Evolutionary conservation across 53 echinoderm and acorn worm genomes (phyloP).

Genomic region (Arbacia lixula): DNA sequence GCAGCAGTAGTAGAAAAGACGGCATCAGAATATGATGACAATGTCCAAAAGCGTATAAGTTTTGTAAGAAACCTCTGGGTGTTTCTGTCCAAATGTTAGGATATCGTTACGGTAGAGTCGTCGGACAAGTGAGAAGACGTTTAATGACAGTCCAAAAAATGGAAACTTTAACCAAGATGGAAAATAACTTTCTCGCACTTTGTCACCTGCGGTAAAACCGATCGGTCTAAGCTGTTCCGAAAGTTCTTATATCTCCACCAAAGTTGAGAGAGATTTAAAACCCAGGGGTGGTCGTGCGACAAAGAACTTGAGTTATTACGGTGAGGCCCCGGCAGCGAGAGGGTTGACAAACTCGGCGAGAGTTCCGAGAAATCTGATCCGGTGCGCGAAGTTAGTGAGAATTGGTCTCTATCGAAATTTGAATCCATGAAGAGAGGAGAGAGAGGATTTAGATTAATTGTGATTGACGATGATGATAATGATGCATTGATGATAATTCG

Average conservation of each 20-base stretch:
- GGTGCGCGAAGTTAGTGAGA: conserved; percentile 1
- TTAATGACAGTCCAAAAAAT: too few species aligned
- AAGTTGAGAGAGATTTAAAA: neutral
- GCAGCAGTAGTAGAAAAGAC: too few species aligned
- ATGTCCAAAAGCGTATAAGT: too few species aligned
- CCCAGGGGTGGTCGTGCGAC: conserved; percentile 29
- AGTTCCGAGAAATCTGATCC: conserved; percentile 35
- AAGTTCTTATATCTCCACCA: conserved; percentile 1
- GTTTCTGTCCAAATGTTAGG: too few species aligned
- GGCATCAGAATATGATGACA: too few species aligned
- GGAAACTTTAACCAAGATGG: too few species aligned
- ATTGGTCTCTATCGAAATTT: neutral
- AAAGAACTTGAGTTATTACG: conserved; percentile 35
- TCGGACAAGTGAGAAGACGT: too few species aligned
- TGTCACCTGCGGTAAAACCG: conserved; percentile 43
- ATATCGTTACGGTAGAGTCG: too few species aligned
- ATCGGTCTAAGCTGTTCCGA: conserved; percentile 12
- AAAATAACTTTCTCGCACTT: conserved; percentile 1
- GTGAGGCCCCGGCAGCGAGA: neutral
- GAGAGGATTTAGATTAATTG: conserved; percentile 27
- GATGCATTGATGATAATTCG: conserved; percentile 35
- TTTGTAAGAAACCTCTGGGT: too few species aligned
- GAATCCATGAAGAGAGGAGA: conserved; percentile 11
- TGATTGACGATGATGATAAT: conserved; percentile 39
- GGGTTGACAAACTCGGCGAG: conserved; percentile 17